Evolutionary conservation across 1,140 invertebrate genomes (phyloP).

Genomic region (Chelonus insularis): DNA sequence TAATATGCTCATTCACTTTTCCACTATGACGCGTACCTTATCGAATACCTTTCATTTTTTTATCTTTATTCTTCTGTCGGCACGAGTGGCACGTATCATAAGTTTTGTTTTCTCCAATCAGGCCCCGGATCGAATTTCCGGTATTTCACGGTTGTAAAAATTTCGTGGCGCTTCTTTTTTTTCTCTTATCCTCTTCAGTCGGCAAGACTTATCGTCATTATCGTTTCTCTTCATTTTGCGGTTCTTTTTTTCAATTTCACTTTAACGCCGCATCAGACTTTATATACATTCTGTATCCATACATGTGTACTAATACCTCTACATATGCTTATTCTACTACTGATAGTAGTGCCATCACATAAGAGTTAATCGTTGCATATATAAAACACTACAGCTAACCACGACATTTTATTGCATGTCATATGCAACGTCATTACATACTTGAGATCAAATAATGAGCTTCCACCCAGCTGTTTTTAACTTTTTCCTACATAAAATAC

Average conservation of each 20-base stretch:
- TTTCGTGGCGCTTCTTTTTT: constrained; percentile 15
- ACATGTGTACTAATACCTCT: no score
- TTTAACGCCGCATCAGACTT: not conserved
- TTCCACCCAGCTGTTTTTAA: no score
- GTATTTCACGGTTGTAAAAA: constrained; percentile 32
- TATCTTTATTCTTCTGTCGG: constrained; percentile 25
- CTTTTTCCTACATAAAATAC: no score
- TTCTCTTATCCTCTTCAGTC: constrained; percentile 8
- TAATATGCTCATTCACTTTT: constrained; percentile 17
- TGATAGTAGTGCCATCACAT: constrained; percentile 1
- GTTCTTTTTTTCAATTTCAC: constrained; percentile 11
- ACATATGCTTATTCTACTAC: no score
- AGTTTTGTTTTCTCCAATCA: constrained; percentile 26
- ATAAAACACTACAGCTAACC: constrained; percentile 32
- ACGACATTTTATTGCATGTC: constrained; percentile 44
- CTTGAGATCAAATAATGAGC: constrained; percentile 39
- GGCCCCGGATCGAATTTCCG: constrained; percentile 29
- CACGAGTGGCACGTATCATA: constrained; percentile 33
- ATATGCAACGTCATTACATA: constrained; percentile 42
- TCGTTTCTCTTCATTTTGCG: constrained; percentile 33
- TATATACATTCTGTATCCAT: not conserved
- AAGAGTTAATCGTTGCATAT: constrained; percentile 27
- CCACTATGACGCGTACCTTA: constrained; percentile 19
- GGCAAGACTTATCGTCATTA: constrained; percentile 19
- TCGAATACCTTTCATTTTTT: constrained; percentile 36